Evolutionary conservation across 1,140 invertebrate species (phyloP).

Genomic region (Papilio dardanus): DNA sequence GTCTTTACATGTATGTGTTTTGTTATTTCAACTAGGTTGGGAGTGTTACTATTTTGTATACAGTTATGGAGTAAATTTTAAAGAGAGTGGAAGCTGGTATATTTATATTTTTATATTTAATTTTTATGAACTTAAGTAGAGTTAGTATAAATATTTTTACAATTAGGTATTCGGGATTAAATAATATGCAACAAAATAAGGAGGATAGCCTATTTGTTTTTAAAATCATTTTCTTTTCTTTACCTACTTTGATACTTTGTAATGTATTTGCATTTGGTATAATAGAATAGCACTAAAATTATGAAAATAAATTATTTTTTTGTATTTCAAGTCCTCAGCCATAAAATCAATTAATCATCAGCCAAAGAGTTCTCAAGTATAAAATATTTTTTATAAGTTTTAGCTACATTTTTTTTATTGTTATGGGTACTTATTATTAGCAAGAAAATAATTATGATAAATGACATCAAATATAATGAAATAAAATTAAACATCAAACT

Average conservation of each 20-base stretch:
- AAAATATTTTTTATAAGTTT: too few species aligned
- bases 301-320: too few species aligned
- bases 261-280: too few species aligned
- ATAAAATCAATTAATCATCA: too few species aligned
- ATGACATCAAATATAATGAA: neutral
- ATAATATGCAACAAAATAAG: too few species aligned
- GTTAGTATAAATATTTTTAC: too few species aligned
- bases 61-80: slow-evolving; percentile 17
- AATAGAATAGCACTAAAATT: too few species aligned
- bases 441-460: neutral
- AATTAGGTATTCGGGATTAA: too few species aligned
- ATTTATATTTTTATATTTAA: neutral
- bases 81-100: neutral
- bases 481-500: neutral
- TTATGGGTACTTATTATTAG: neutral
- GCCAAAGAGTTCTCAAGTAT: neutral
- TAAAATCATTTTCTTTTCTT: too few species aligned
- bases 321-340: too few species aligned
- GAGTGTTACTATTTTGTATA: slow-evolving; percentile 28
- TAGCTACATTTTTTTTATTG: neutral
- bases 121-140: neutral
- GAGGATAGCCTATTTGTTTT: too few species aligned
- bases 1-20: slow-evolving; percentile 27
- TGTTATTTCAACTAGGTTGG: slow-evolving; percentile 19
- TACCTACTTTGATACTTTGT: too few species aligned